A percentile compares a stretch with the other conserved stretches of the same genome.
phyloP scores from a whole-genome alignment of 2,797 vertebrate species.

The Mus caroli region DNA sequence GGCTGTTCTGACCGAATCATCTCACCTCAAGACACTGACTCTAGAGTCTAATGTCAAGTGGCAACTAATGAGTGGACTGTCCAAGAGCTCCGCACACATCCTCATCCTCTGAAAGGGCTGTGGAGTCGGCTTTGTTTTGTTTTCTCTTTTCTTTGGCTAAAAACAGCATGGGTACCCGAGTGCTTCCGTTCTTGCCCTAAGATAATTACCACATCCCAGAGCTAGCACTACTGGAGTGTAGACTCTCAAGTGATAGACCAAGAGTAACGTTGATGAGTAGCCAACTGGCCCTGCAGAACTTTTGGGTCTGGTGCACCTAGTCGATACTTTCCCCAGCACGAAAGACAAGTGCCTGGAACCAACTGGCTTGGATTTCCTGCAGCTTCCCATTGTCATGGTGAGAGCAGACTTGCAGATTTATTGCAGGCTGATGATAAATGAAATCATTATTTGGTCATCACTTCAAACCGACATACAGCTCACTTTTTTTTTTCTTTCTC shows the following conservation, averaged over 20 bases:
- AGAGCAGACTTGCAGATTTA: constrained; percentile 73
- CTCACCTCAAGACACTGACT: neutral
- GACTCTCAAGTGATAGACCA: neutral
- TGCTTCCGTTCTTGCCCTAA: neutral
- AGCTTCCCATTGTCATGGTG: constrained; percentile 18
- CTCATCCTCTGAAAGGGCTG: neutral
- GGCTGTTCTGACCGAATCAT: neutral
- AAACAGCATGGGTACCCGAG: neutral
- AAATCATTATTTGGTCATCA: constrained; percentile 72
- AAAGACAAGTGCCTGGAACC: constrained; percentile 63
- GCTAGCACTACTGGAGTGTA: neutral
- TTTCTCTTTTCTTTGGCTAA: neutral
- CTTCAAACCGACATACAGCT: constrained; percentile 61
- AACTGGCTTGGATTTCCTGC: constrained; percentile 35
- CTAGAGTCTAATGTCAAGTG: neutral
- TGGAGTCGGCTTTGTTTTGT: neutral
- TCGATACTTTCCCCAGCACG: constrained; percentile 54
- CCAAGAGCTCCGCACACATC: neutral
- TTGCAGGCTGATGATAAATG: constrained; percentile 50
- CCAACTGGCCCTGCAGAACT: neutral
- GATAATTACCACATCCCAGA: neutral
- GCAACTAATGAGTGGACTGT: neutral
- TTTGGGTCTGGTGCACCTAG: neutral
- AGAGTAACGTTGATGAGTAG: constrained; percentile 48
- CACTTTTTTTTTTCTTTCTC: neutral